A percentile compares a stretch with the other conserved stretches of the same genome.
These are phyloP conservation scores for Rhynchopsitta pachyrhyncha DNA, from an alignment of 2,113 vertebrate species.

Conservation along the genomic window DNA sequence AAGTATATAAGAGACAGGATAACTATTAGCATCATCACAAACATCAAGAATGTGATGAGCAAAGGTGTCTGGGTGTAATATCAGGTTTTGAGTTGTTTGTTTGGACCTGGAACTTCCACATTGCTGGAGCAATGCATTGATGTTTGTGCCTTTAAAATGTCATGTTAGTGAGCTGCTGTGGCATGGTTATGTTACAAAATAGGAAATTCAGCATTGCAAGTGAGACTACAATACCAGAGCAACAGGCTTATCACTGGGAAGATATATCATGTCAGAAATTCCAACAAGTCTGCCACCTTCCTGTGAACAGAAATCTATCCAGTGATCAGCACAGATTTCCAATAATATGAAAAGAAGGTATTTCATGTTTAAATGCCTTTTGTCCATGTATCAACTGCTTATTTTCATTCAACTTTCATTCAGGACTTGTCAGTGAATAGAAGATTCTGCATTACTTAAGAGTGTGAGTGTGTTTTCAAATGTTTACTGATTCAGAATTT, in stretches of 20 bases:
- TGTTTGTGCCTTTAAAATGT: constrained; percentile 18
- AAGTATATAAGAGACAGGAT: neutral
- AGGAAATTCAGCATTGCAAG: neutral
- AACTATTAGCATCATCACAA: rapidly evolving
- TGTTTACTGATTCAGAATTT: neutral
- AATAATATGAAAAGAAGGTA: neutral
- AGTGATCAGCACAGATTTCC: neutral
- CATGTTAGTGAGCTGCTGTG: neutral
- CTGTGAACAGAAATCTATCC: neutral
- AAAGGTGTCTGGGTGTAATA: neutral
- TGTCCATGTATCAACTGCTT: neutral
- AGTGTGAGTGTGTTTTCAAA: neutral
- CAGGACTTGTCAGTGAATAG: neutral
- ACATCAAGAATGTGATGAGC: too few relatives aligned
- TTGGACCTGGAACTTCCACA: neutral
- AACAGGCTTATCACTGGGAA: neutral
- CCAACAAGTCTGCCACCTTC: neutral
- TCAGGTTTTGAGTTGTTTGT: neutral
- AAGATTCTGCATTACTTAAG: neutral
- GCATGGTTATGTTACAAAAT: neutral
- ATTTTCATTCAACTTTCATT: neutral
- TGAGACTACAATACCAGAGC: constrained; percentile 6
- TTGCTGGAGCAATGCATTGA: neutral
- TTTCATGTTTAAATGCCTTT: constrained; percentile 1
- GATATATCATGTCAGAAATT: constrained; percentile 32